phyloP scores from a whole-genome alignment of 2,888 invertebrate genomes.

The Automeris io region DNA sequence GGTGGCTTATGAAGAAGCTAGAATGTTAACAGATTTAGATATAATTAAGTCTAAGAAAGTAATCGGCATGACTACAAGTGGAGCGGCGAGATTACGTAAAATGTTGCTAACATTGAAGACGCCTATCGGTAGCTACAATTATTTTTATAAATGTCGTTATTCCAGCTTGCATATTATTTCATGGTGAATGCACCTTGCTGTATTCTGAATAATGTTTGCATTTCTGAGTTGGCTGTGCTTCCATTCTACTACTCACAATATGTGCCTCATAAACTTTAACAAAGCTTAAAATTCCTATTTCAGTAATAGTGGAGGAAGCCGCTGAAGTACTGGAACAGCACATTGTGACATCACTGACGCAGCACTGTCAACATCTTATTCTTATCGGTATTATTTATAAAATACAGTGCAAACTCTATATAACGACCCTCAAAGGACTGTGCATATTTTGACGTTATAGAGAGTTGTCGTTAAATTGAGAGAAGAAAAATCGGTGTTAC shows the following conservation, averaged over 20 bases:
- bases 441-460: too few relatives aligned
- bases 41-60: slow-evolving; percentile 69
- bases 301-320: slow-evolving; percentile 91
- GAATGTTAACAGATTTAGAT: slow-evolving; percentile 74
- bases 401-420: too few relatives aligned
- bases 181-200: neutral
- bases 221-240: too few relatives aligned
- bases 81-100: slow-evolving; percentile 82
- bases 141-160: too few relatives aligned
- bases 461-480: too few relatives aligned
- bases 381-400: slow-evolving; percentile 81
- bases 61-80: slow-evolving; percentile 87
- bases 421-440: too few relatives aligned
- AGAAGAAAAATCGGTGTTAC: too few relatives aligned
- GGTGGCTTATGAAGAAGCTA: slow-evolving; percentile 60
- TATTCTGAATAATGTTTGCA: neutral
- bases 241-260: too few relatives aligned
- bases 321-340: slow-evolving; percentile 92
- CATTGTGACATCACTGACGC: slow-evolving; percentile 84
- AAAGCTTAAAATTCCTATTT: slow-evolving; percentile 20
- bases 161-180: too few relatives aligned
- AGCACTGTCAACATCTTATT: slow-evolving; percentile 85
- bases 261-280: too few relatives aligned
- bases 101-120: slow-evolving; percentile 78
- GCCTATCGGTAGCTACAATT: slow-evolving; percentile 74